These are phyloP conservation scores for Ptilorrhoa leucosticta DNA, from an alignment of 2,113 vertebrate genomes.

Conservation along the genomic window DNA sequence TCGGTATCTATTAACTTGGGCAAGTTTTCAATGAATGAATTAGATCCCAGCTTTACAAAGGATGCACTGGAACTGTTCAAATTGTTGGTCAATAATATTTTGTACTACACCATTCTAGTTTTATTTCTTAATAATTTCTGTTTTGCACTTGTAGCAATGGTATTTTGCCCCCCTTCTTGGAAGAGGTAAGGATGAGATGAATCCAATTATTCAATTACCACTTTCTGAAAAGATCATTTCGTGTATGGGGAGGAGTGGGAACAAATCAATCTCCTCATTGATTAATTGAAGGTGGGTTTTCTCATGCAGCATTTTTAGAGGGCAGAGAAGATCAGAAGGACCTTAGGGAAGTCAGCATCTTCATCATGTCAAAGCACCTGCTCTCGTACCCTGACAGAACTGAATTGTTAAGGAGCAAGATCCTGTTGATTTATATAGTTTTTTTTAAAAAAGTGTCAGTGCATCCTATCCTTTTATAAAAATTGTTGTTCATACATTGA, in stretches of 20 bases:
- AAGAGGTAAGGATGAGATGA: slow-evolving; percentile 1
- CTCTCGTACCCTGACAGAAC: not conserved
- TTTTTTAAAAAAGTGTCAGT: not conserved
- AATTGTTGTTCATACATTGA: not conserved
- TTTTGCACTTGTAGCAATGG: not conserved
- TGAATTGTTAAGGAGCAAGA: not conserved
- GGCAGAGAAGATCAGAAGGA: slow-evolving; percentile 36
- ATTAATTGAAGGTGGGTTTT: slow-evolving; percentile 17
- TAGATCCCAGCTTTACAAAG: not conserved
- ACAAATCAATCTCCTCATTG: not conserved
- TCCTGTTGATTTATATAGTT: not conserved
- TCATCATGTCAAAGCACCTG: not conserved
- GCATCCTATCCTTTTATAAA: not conserved
- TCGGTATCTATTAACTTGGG: not conserved
- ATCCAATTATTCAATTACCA: not conserved
- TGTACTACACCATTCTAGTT: not conserved
- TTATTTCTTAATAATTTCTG: not conserved
- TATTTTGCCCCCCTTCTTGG: not conserved
- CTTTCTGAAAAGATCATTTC: slow-evolving; percentile 6
- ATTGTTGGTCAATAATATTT: not conserved
- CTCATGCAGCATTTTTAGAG: slow-evolving; percentile 37
- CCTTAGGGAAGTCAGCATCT: slow-evolving; percentile 10
- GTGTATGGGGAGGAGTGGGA: not conserved
- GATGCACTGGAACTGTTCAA: not conserved
- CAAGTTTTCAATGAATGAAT: not conserved